Base-by-base conservation (phyloP, 2,113 vertebrate species). In the Theristicus caerulescens region DNA sequence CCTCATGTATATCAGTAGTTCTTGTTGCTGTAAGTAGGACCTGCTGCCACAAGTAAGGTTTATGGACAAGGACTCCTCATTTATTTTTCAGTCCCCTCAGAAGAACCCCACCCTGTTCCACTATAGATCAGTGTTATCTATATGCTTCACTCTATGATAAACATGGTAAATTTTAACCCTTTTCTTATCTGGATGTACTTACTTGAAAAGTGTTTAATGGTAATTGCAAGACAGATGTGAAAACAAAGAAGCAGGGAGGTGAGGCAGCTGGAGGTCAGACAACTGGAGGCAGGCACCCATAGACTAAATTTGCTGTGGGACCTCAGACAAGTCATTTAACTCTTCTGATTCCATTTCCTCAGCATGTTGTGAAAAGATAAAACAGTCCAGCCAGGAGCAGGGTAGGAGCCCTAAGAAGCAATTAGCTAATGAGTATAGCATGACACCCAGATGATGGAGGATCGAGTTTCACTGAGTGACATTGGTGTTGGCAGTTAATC, bases 181-280 rank as follows among this genome's bases (percentile, higher is more conserved):
- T 76, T 67, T 20, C 55, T 82, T 27, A 46, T 31, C 38, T 44
- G 24, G 27, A 31, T 26, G 51, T 12, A 29, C 21, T 51, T 49
- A 20, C n/a, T 84, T 29, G 3, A 49, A 55, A 67, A 24, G 8
- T 32, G 2, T 70, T 71, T 40, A 6, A 16, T 16, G 42, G 16
- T n/a, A 21, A 4, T 40, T 42, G 11, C 24, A 36, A 34, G 38
- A 69, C 4, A 47, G 32, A n/a, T 29, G 26, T 70, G 59, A 70
- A 61, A 61, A n/a, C 19, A 26, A 51, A 54, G 81, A 3, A 58
- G 29, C 0, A 1, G 38, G 10, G 22, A 1, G 0, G 29, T 5
- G 16, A 64, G 25, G 52, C 25, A 67, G 73, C 47, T 74, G 86
- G 57, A 64, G 46, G 47, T 64, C 52, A 54, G 58, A 42, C 5